phyloP scores from a whole-genome alignment of 2,888 invertebrate genomes.

The Lasioglossum zephyrum region DNA sequence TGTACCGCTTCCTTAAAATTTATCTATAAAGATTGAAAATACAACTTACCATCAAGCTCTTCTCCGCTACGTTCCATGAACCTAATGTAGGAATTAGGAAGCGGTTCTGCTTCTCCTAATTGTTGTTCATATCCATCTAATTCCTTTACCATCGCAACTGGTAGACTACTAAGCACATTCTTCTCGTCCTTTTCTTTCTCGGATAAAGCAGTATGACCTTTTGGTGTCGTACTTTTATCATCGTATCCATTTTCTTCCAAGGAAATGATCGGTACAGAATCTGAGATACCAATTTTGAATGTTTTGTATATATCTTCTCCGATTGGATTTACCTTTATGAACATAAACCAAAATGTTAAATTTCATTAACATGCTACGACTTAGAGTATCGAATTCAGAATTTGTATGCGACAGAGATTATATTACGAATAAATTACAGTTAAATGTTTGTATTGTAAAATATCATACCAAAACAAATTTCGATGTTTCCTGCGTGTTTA shows the following conservation, averaged over 20 bases:
- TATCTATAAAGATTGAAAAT: no score
- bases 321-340: conserved; percentile 75
- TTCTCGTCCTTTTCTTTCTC: conserved; percentile 82
- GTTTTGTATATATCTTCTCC: conserved; percentile 82
- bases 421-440: neutral
- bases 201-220: conserved; percentile 69
- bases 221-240: conserved; percentile 72
- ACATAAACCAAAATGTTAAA: neutral
- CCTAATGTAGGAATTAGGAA: conserved; percentile 95
- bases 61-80: conserved; percentile 98
- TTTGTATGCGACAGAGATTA: neutral
- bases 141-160: conserved; percentile 80
- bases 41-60: conserved; percentile 92
- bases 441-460: neutral
- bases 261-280: conserved; percentile 89
- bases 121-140: conserved; percentile 81
- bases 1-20: no score
- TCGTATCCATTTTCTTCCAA: conserved; percentile 86
- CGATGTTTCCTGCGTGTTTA: conserved; percentile 78
- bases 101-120: conserved; percentile 90
- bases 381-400: neutral
- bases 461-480: conserved; percentile 80
- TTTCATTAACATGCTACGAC: neutral
- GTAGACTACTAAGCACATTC: conserved; percentile 77
- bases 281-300: conserved; percentile 85